These are phyloP conservation scores for Thermophis baileyi DNA, from an alignment of 2,113 vertebrate species.

Conservation along the genomic window DNA sequence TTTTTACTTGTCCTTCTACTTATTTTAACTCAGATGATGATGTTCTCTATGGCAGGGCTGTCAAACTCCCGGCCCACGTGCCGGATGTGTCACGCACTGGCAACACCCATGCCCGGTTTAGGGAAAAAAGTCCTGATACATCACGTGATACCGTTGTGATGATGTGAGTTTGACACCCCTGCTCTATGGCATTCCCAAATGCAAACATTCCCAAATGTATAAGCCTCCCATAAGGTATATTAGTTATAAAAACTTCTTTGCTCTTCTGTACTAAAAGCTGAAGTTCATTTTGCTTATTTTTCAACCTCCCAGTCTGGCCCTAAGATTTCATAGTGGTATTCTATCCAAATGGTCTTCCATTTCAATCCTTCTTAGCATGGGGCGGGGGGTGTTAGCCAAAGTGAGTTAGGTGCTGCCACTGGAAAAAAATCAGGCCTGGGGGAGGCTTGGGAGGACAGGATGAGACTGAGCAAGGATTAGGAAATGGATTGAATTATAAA, in stretches of 20 bases:
- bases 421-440: neutral
- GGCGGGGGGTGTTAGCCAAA: accelerated
- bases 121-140: no score
- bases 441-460: neutral
- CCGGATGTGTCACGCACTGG: no score
- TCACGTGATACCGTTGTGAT: no score
- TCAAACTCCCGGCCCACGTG: no score
- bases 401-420: neutral
- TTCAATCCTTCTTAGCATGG: neutral
- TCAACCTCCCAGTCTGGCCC: neutral
- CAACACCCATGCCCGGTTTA: no score
- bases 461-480: neutral
- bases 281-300: neutral
- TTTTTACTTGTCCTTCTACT: neutral
- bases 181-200: neutral
- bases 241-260: neutral
- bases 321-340: neutral
- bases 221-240: neutral
- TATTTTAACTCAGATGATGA: neutral
- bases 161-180: no score
- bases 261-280: neutral
- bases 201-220: neutral
- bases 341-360: neutral
- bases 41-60: neutral
- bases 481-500: neutral